Conservation (phyloP, 2,888 invertebrate species). For the Azorinus chamasolen region DNA sequence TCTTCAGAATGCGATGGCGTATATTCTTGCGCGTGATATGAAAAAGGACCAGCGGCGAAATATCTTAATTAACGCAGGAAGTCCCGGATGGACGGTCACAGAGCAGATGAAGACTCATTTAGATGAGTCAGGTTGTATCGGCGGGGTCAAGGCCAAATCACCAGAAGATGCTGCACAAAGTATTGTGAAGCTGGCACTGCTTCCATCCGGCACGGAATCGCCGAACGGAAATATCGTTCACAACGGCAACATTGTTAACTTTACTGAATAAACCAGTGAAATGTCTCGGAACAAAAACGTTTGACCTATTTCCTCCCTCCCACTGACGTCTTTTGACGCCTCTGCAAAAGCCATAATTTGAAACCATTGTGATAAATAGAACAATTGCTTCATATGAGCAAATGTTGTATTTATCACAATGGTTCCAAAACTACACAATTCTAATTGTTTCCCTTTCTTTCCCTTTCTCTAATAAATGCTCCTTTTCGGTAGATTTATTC, state of each 20-base stretch:
- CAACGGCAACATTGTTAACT: slow-evolving; percentile 51
- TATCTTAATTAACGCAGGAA: slow-evolving; percentile 71
- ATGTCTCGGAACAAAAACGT: no score
- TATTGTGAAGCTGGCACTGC: slow-evolving; percentile 64
- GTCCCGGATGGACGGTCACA: slow-evolving; percentile 72
- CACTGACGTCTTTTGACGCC: no score
- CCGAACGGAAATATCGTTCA: slow-evolving; percentile 68
- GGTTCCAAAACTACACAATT: no score
- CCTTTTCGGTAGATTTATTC: no score
- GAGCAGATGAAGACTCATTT: slow-evolving; percentile 63
- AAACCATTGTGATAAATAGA: no score
- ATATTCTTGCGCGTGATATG: slow-evolving; percentile 57
- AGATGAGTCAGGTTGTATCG: slow-evolving; percentile 59
- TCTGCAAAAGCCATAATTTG: no score
- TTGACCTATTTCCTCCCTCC: no score
- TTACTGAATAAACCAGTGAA: no score
- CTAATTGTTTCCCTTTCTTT: no score
- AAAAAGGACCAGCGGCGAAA: slow-evolving; percentile 56
- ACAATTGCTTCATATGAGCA: no score
- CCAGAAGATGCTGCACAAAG: slow-evolving; percentile 66
- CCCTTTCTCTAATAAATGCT: no score
- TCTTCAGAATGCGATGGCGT: slow-evolving; percentile 60
- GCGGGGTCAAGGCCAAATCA: slow-evolving; percentile 47
- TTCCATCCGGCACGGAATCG: slow-evolving; percentile 63
- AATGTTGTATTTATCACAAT: no score